phyloP scores from a whole-genome alignment of 2,888 invertebrate genomes.

The Cetonia aurata region DNA sequence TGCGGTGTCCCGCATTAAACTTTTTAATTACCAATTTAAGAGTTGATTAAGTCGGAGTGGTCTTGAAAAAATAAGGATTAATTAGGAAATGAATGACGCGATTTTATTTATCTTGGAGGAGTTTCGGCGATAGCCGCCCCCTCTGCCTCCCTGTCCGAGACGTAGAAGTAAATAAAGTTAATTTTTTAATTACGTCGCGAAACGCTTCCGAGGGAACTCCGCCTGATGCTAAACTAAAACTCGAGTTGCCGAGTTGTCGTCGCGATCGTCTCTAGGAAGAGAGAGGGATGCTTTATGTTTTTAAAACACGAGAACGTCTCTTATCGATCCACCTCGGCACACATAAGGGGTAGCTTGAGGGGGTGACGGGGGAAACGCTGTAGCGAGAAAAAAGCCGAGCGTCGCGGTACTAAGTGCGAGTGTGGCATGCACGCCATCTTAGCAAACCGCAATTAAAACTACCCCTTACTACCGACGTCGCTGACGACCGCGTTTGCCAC shows the following conservation, averaged over 20 bases:
- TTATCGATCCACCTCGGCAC: slow-evolving; percentile 58
- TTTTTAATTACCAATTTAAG: slow-evolving; percentile 30
- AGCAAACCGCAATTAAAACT: slow-evolving; percentile 67
- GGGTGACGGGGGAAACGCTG: slow-evolving; percentile 47
- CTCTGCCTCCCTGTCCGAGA: background rate
- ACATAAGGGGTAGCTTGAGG: background rate
- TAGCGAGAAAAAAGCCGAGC: slow-evolving; percentile 62
- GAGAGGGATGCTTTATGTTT: slow-evolving; percentile 63
- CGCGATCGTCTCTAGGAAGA: slow-evolving; percentile 43
- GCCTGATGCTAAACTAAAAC: slow-evolving; percentile 14
- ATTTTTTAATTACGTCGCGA: slow-evolving; percentile 45
- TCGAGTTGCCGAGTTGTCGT: slow-evolving; percentile 29
- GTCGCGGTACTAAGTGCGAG: slow-evolving; percentile 67
- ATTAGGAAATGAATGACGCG: slow-evolving; percentile 25
- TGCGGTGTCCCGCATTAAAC: slow-evolving; percentile 1
- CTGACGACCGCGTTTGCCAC: slow-evolving; percentile 55
- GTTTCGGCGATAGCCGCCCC: slow-evolving; percentile 1
- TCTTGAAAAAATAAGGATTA: slow-evolving; percentile 9
- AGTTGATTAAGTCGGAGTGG: slow-evolving; percentile 17
- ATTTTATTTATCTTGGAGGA: slow-evolving; percentile 19
- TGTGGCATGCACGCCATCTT: slow-evolving; percentile 69
- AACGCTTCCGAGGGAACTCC: slow-evolving; percentile 17
- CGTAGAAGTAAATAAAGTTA: slow-evolving; percentile 39
- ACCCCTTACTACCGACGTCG: slow-evolving; percentile 52
- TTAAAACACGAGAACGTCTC: slow-evolving; percentile 65